phyloP scores from a whole-genome alignment of 2,797 vertebrate genomes.

The Manis javanica region DNA sequence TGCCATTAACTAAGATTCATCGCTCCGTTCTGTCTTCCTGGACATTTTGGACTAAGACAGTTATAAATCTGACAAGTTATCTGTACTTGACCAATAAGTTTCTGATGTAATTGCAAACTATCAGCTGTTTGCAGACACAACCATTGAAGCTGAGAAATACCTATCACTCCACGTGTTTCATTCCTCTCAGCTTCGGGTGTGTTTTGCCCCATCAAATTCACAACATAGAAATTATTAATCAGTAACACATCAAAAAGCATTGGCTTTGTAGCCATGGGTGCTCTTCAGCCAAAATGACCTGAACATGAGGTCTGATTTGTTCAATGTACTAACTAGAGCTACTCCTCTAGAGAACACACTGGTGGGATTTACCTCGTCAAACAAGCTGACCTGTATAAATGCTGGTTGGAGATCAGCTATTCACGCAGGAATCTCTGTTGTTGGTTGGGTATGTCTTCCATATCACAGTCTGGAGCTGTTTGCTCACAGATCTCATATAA shows the following conservation, averaged over 20 bases:
- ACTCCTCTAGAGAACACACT: neutral
- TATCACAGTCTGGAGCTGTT: neutral
- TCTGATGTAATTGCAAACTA: conserved; percentile 1
- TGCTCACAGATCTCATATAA: neutral
- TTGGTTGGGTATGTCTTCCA: conserved; percentile 21
- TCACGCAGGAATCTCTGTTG: neutral
- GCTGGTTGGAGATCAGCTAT: neutral
- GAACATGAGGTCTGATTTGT: neutral
- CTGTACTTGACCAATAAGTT: conserved; percentile 8
- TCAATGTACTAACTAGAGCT: neutral
- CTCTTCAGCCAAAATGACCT: neutral
- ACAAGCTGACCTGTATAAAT: neutral
- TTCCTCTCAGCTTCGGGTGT: conserved; percentile 33
- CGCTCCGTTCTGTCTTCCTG: neutral
- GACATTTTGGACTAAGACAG: conserved; percentile 10
- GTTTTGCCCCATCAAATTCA: neutral
- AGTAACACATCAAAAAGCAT: neutral
- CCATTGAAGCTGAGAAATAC: neutral
- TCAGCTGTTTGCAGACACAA: neutral
- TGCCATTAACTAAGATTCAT: conserved; percentile 20
- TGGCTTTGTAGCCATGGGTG: neutral
- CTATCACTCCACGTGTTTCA: neutral
- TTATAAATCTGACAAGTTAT: neutral
- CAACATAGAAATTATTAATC: neutral
- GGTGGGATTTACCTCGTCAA: neutral